Evolutionary conservation across 2,888 invertebrate species (phyloP).

Genomic region (Plemyria rubiginata): DNA sequence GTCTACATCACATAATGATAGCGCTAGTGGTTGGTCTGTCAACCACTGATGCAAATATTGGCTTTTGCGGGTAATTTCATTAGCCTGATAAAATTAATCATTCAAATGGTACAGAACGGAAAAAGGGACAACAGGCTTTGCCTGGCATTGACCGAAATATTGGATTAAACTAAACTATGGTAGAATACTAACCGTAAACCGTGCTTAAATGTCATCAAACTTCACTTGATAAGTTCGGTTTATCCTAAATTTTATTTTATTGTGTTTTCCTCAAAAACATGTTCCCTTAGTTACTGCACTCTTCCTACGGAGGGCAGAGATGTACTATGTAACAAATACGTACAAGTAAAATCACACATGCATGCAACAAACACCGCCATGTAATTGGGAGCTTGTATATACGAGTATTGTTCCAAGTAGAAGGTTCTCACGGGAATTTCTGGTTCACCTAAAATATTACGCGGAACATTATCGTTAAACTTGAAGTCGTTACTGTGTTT

Average conservation of each 20-base stretch:
- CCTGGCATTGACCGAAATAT: too few species aligned
- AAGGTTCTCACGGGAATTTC: slow-evolving; percentile 41
- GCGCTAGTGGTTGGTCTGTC: slow-evolving; percentile 11
- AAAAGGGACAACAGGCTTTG: too few species aligned
- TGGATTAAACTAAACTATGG: too few species aligned
- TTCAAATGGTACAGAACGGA: neutral
- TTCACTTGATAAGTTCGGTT: too few species aligned
- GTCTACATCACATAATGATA: neutral
- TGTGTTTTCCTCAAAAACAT: too few species aligned
- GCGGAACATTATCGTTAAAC: slow-evolving; percentile 49
- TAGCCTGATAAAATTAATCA: slow-evolving; percentile 11
- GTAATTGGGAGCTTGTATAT: slow-evolving; percentile 51
- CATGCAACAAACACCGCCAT: slow-evolving; percentile 32
- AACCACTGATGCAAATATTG: slow-evolving; percentile 17
- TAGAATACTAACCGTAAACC: too few species aligned
- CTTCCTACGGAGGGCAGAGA: too few species aligned
- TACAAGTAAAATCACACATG: slow-evolving; percentile 24
- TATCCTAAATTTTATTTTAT: too few species aligned
- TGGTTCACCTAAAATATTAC: slow-evolving; percentile 43
- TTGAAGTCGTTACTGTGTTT: slow-evolving; percentile 47
- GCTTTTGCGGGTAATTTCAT: slow-evolving; percentile 15
- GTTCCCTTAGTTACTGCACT: too few species aligned
- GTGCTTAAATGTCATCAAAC: too few species aligned
- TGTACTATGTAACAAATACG: too few species aligned
- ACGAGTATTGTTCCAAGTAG: slow-evolving; percentile 32